Percentiles rank a stretch among this genome's conserved stretches.
Evolutionary conservation across 2,888 invertebrate species (phyloP).

Genomic region (Phortica okadai): DNA sequence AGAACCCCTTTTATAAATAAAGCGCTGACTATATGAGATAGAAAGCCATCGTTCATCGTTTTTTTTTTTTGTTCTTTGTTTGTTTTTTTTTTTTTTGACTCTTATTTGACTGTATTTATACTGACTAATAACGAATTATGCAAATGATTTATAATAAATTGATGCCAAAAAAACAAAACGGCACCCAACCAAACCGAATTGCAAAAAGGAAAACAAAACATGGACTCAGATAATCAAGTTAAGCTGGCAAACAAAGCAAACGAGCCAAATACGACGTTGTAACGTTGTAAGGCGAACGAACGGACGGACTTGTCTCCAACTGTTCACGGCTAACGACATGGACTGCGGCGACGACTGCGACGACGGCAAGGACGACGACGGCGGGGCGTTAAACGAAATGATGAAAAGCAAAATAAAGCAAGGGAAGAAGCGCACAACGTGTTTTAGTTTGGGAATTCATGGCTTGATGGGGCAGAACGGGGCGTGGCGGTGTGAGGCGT

Average conservation of each 20-base stretch:
- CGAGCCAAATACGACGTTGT: slow-evolving; percentile 52
- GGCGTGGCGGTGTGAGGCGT: too few species aligned
- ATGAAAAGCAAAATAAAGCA: too few species aligned
- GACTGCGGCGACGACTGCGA: too few species aligned
- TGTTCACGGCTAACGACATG: too few species aligned
- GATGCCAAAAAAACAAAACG: slow-evolving; percentile 55
- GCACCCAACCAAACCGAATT: slow-evolving; percentile 35
- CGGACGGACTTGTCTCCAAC: not conserved
- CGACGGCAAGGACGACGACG: too few species aligned
- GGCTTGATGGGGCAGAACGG: too few species aligned
- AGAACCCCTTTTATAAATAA: too few species aligned
- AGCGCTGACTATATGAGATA: too few species aligned
- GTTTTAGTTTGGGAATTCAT: too few species aligned
- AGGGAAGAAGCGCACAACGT: too few species aligned
- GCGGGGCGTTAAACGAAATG: too few species aligned
- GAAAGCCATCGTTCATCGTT: too few species aligned
- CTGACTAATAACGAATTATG: slow-evolving; percentile 70
- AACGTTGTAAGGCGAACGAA: not conserved
- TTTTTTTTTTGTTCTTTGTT: not conserved
- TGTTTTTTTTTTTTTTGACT: slow-evolving; percentile 42
- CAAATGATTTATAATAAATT: slow-evolving; percentile 72
- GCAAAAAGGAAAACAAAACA: slow-evolving; percentile 23
- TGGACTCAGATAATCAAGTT: slow-evolving; percentile 32
- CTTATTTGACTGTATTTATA: slow-evolving; percentile 71
- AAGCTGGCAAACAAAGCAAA: slow-evolving; percentile 25